A percentile compares a stretch with the other conserved stretches of the same genome.
phyloP scores from a whole-genome alignment of 2,797 vertebrate species.

The Sandelia bainsii region DNA sequence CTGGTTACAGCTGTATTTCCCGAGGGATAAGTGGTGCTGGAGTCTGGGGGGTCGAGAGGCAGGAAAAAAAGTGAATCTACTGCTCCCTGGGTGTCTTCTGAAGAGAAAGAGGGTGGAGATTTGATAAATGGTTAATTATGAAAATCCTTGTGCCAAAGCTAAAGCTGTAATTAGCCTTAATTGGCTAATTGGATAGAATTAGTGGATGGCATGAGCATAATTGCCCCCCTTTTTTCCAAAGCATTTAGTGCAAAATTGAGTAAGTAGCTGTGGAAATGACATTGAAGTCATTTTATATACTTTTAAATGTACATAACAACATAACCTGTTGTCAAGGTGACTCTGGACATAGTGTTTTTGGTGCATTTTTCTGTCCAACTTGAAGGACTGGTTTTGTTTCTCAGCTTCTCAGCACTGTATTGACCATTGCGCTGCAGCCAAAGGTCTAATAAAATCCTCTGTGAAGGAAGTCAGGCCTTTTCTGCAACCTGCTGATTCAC shows the following conservation, averaged over 20 bases:
- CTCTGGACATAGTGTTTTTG: neutral
- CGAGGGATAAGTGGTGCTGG: conserved; percentile 35
- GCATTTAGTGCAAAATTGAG: conserved; percentile 54
- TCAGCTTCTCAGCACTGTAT: conserved; percentile 3
- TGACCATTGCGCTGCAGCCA: conserved; percentile 30
- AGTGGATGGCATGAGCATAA: conserved; percentile 74
- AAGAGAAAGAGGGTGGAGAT: conserved; percentile 64
- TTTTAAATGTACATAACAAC: conserved; percentile 5
- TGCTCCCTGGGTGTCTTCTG: conserved; percentile 64
- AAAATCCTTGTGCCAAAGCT: conserved; percentile 79
- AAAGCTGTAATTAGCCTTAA: conserved; percentile 81
- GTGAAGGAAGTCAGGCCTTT: conserved; percentile 26
- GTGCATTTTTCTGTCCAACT: neutral
- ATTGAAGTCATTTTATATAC: conserved; percentile 6
- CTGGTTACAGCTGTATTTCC: conserved; percentile 15
- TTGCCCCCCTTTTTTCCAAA: conserved; percentile 53
- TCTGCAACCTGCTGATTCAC: conserved; percentile 50
- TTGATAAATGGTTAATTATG: conserved; percentile 82
- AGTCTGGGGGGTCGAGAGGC: conserved; percentile 25
- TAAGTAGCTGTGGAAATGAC: conserved; percentile 24
- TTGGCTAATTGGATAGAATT: conserved; percentile 80
- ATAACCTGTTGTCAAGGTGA: conserved; percentile 12
- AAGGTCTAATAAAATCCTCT: conserved; percentile 46
- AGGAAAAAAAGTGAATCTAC: neutral
- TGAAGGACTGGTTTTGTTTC: conserved; percentile 10